Evolutionary conservation across 2,113 vertebrate genomes (phyloP).

Genomic region (Nerophis ophidion): DNA sequence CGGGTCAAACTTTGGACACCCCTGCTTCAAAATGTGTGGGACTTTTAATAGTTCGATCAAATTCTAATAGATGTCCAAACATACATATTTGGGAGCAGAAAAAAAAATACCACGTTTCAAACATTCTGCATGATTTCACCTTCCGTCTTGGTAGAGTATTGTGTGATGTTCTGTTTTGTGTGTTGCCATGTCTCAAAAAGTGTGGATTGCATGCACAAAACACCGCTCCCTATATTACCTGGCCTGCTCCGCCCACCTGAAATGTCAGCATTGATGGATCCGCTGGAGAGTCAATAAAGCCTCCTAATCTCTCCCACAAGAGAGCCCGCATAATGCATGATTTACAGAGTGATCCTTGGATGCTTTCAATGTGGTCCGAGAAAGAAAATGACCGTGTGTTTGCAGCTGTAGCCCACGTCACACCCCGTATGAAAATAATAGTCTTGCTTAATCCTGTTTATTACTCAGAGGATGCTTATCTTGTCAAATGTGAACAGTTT

Average conservation of each 20-base stretch:
- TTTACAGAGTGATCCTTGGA: background rate
- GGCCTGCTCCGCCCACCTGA: background rate
- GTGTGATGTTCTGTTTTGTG: slow-evolving; percentile 8
- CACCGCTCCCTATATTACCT: background rate
- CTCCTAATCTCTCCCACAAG: background rate
- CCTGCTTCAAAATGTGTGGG: no score
- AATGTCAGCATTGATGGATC: background rate
- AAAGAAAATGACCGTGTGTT: background rate
- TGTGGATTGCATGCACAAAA: slow-evolving; percentile 52
- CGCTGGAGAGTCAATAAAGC: background rate
- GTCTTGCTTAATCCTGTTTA: background rate
- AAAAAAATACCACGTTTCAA: slow-evolving; percentile 57
- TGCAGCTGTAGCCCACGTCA: background rate
- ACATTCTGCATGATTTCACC: slow-evolving; percentile 27
- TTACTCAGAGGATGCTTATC: background rate
- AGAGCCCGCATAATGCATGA: background rate
- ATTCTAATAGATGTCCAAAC: slow-evolving; percentile 1
- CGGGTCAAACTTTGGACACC: no score
- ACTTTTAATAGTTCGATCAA: background rate
- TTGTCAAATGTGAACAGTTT: no score
- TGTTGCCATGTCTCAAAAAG: slow-evolving; percentile 12
- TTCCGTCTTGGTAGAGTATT: slow-evolving; percentile 20
- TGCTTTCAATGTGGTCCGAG: background rate
- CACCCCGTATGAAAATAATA: background rate
- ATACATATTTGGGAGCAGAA: background rate